Conservation (phyloP, 1,140 invertebrate species). For the Lerema accius region DNA sequence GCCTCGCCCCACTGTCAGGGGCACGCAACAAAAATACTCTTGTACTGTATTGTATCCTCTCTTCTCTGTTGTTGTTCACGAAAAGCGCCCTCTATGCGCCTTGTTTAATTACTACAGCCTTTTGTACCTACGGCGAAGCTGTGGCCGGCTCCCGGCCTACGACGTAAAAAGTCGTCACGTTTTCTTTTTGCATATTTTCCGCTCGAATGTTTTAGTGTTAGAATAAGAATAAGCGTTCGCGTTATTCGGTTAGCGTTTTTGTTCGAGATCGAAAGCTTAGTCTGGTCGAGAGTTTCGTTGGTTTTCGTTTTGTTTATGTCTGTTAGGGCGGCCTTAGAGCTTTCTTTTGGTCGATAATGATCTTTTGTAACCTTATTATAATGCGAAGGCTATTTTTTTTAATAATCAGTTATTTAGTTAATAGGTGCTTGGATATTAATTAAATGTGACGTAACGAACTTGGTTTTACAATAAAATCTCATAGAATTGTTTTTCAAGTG, state of each 20-base stretch:
- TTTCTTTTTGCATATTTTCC: constrained; percentile 36
- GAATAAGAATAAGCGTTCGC: constrained; percentile 27
- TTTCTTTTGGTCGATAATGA: too few species aligned
- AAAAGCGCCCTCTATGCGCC: constrained; percentile 59
- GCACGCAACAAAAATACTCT: constrained; percentile 73
- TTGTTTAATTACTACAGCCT: constrained; percentile 74
- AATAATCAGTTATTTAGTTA: too few species aligned
- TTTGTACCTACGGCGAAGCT: constrained; percentile 48
- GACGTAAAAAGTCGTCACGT: constrained; percentile 36
- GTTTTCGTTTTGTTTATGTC: constrained; percentile 16
- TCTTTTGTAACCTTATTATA: too few species aligned
- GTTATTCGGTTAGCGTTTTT: constrained; percentile 33
- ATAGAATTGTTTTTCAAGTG: too few species aligned
- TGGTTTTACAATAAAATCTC: too few species aligned
- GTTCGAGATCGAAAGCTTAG: constrained; percentile 34
- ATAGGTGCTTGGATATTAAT: too few species aligned
- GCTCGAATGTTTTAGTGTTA: constrained; percentile 27
- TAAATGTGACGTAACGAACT: too few species aligned
- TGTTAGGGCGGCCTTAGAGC: background rate
- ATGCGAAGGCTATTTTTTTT: too few species aligned
- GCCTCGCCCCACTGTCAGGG: constrained; percentile 48
- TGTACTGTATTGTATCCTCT: constrained; percentile 62
- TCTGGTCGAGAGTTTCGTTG: constrained; percentile 1
- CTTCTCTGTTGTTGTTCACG: constrained; percentile 49
- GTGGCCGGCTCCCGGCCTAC: constrained; percentile 38